Evolutionary conservation across 2,113 vertebrate genomes (phyloP), one percentile per base, ranked within the genome.

Genomic region (Hipposideros armiger): DNA sequence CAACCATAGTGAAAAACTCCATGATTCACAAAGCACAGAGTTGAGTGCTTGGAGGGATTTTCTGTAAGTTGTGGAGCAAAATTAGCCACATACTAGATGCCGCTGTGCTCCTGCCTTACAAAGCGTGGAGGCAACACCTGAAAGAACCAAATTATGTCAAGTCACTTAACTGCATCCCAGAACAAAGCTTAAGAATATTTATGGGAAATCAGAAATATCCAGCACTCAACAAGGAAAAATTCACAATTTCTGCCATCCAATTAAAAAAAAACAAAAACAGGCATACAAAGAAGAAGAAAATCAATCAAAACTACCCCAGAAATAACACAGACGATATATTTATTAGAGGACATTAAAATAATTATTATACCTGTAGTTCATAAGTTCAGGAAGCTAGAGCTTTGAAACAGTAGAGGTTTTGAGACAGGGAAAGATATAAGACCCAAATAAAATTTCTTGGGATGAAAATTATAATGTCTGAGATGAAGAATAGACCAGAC

Each of bases 341-440:
- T 60, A 60, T 28, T 60, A 72, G 40, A 47, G 32, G 22, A 60
- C 52, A 54, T 67, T 42, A 77, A 66, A 90, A 54, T 78, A 56
- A 54, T n/a, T 24, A 40, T 56, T 78, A 90, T 56, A 42, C 60
- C 73, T 80, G 11, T 56, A 69, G 73, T 87, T 87, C 40, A 11
- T 78, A 87, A 87, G 24, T 78, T 86, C 52, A 62, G 32, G 83
- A 93, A 93, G 20, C 84, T 52, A 87, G 13, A 93, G 28, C 36
- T 36, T 36, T 36, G 52, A 87, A 58, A 72, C 5, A 89, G 36
- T 20, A 47, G 22, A 89, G 4, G 14, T 82, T 47, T 62, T 87
- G 52, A 70, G 54, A 80, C 42, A 62, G 8, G 26, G 32, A 52
- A 58, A 30, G 60, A 58, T 24, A 60, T 50, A 70, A 60, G 42